Percentiles rank a stretch among this genome's conserved stretches.
Evolutionary conservation across 2,888 invertebrate genomes (phyloP).

Genomic region (Zele albiditarsus): DNA sequence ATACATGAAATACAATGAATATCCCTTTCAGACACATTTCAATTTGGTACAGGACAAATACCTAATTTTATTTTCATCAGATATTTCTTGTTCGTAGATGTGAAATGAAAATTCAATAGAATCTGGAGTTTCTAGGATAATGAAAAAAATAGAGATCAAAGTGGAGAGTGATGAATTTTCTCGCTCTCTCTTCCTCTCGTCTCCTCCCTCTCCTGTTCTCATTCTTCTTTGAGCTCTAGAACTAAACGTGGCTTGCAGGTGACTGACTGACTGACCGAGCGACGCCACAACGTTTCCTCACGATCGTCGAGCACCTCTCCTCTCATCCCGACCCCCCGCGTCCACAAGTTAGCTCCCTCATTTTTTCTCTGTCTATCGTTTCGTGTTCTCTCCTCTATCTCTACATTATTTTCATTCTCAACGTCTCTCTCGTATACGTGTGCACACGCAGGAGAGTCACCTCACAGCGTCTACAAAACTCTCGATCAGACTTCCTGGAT

Average conservation of each 20-base stretch:
- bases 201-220: not conserved
- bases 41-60: not conserved
- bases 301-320: constrained; percentile 2
- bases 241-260: constrained; percentile 55
- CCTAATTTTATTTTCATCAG: not conserved
- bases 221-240: not conserved
- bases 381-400: constrained; percentile 29
- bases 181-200: too few relatives aligned
- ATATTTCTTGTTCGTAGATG: not conserved
- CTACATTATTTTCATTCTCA: constrained; percentile 21
- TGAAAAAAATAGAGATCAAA: not conserved
- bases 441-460: constrained; percentile 39
- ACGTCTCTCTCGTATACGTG: constrained; percentile 35
- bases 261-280: constrained; percentile 56
- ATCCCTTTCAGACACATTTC: not conserved
- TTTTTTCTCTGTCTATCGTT: constrained; percentile 44
- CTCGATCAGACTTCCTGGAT: constrained; percentile 32
- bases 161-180: not conserved
- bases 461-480: constrained; percentile 41
- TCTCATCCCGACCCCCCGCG: not conserved
- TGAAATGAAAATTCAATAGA: not conserved
- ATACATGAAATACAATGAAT: not conserved
- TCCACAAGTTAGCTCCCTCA: constrained; percentile 16
- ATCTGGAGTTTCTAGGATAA: not conserved
- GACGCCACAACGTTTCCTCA: constrained; percentile 45